Percentiles rank a stretch among this genome's conserved stretches.
Conservation (phyloP, 1,140 invertebrate genomes). For the Olivierus martensii region DNA sequence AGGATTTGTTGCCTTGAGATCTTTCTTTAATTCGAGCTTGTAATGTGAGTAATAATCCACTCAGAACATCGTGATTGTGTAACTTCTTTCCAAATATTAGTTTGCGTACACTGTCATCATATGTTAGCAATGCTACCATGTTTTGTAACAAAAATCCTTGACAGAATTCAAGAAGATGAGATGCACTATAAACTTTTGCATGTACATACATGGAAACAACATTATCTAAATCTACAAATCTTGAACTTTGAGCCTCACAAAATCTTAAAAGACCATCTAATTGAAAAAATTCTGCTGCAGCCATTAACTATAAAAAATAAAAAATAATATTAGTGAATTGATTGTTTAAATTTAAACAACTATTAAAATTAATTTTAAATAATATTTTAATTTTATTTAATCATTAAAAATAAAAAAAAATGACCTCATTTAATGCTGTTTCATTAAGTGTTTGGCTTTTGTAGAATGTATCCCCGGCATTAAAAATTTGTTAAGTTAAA, state of each 20-base stretch:
- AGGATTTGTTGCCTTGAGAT: slow-evolving; percentile 1
- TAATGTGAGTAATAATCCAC: slow-evolving; percentile 58
- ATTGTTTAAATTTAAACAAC: too few species aligned
- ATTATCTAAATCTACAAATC: slow-evolving; percentile 70
- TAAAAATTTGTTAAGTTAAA: too few species aligned
- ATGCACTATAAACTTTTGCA: slow-evolving; percentile 79
- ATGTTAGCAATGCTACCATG: slow-evolving; percentile 80
- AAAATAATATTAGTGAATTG: too few species aligned
- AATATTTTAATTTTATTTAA: too few species aligned
- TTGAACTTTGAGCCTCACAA: slow-evolving; percentile 69
- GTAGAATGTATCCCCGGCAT: too few species aligned
- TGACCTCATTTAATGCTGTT: too few species aligned
- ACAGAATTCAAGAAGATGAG: slow-evolving; percentile 71
- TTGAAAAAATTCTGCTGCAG: slow-evolving; percentile 83
- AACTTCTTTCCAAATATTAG: slow-evolving; percentile 75
- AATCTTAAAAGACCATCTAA: slow-evolving; percentile 66
- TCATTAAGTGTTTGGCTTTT: too few species aligned
- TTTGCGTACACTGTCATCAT: slow-evolving; percentile 77
- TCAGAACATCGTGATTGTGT: slow-evolving; percentile 76
- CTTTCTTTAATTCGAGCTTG: slow-evolving; percentile 52
- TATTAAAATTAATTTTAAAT: too few species aligned
- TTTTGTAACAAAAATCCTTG: slow-evolving; percentile 83
- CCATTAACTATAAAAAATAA: slow-evolving; percentile 48
- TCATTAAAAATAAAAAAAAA: too few species aligned
- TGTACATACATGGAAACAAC: slow-evolving; percentile 86